Percentiles rank a stretch among this genome's conserved stretches.
These are phyloP conservation scores for Amblyraja radiata DNA, from an alignment of 2,797 vertebrate genomes.

Conservation along the genomic window DNA sequence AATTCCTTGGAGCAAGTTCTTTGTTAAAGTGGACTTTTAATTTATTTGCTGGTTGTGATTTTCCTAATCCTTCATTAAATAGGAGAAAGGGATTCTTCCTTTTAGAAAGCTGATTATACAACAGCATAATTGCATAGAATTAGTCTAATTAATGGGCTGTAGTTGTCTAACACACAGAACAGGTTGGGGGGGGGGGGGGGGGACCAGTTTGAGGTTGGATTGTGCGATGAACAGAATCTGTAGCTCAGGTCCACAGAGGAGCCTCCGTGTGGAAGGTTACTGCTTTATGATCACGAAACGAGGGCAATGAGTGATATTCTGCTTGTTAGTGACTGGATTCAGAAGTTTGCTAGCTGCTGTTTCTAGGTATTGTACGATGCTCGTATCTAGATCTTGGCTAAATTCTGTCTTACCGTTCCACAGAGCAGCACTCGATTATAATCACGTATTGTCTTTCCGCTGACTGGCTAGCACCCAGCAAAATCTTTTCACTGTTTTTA, in stretches of 20 bases:
- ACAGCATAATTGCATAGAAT: background rate
- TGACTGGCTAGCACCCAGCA: too few relatives aligned
- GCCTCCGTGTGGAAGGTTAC: background rate
- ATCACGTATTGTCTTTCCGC: too few relatives aligned
- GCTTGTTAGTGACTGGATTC: too few relatives aligned
- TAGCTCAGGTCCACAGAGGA: background rate
- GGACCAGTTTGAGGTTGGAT: background rate
- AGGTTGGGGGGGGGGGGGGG: background rate
- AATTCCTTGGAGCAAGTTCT: background rate
- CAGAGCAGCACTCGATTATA: background rate
- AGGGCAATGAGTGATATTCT: background rate
- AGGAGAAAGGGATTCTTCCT: background rate
- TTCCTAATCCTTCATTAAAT: background rate
- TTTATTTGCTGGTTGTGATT: background rate
- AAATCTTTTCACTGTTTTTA: too few relatives aligned
- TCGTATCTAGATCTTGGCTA: background rate
- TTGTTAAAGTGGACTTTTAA: background rate
- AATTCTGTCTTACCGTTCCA: background rate
- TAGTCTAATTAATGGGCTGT: background rate
- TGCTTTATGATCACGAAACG: background rate
- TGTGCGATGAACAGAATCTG: background rate
- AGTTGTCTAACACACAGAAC: background rate
- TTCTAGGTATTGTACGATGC: background rate
- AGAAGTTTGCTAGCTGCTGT: background rate
- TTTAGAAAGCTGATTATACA: background rate